Base-by-base conservation (phyloP, 2,888 invertebrate species). In the Sphaerophoria taeniata region DNA sequence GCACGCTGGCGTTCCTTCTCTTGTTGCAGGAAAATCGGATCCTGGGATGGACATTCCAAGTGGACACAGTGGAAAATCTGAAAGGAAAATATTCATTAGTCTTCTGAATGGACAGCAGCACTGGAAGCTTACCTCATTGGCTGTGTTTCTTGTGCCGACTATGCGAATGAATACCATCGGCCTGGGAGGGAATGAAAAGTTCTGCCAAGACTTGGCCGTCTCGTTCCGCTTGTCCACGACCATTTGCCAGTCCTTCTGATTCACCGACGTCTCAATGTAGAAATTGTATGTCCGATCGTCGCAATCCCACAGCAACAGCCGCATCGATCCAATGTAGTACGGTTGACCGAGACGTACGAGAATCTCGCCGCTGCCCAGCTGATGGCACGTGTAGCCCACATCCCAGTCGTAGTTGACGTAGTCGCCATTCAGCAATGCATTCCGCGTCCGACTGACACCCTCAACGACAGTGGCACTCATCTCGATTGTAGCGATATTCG, bases 41-140 rank as follows among this genome's bases (percentile, higher is more conserved):
- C 91, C 87, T 95, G 96, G 39, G 97, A 96, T 6, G 99, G 99
- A 89, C 98, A 98, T 93, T 99, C 99, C 92, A 99, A 96, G 93
- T 99, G 99, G 71, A 99, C 99, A 91, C 98, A 96, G 91, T 99
- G 99, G 92, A 99, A 99, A 74, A 98, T 98, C 97, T 98, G 88
- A 3, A 90, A 88, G 51, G 4, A 11, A 12, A 11, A 3, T 16
- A 12, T 6, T 45, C 6, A 12, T 5, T 7, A 9, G 14, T 6
- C 11, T 14, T 16, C 5, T 9, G 6, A 36, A 34, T 49, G 14
- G 43, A 11, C 24, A 39, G 0, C 39, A 39, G 39, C 43, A 0
- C 36, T 31, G 4, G 6, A 83, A 77, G 87, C 87, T 89, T 91
- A 96, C 98, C 95, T 98, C 98, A 92, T 99, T 99, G 0, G 98